phyloP scores from a whole-genome alignment of 2,113 vertebrate species.

The Rhea americana region DNA sequence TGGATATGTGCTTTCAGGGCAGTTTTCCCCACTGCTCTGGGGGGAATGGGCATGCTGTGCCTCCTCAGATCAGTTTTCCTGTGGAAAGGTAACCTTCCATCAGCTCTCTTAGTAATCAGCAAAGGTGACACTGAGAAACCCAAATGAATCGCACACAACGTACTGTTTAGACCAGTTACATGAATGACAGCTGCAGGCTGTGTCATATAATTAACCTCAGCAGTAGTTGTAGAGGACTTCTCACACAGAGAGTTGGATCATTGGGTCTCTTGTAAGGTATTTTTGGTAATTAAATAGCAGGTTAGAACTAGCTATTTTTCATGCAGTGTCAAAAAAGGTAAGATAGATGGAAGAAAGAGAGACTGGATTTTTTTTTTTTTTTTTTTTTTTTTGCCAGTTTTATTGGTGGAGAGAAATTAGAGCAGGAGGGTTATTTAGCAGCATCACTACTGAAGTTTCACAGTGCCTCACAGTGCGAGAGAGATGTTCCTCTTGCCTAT shows the following conservation, averaged over 20 bases:
- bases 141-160: neutral
- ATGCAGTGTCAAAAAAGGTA: neutral
- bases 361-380: neutral
- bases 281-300: neutral
- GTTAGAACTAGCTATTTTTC: neutral
- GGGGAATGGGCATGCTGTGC: neutral
- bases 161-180: neutral
- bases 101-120: no score
- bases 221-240: neutral
- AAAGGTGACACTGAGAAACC: no score
- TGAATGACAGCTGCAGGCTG: neutral
- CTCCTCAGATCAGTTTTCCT: neutral
- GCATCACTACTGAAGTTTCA: neutral
- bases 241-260: neutral
- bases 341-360: neutral
- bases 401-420: neutral
- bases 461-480: neutral
- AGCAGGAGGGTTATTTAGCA: neutral
- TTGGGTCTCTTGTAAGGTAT: neutral
- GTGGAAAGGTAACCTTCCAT: no score
- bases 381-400: neutral
- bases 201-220: neutral
- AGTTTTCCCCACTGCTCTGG: neutral
- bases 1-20: neutral
- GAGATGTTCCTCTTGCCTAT: neutral